phyloP scores from a whole-genome alignment of 2,797 vertebrate genomes.

The Ceryle rudis region DNA sequence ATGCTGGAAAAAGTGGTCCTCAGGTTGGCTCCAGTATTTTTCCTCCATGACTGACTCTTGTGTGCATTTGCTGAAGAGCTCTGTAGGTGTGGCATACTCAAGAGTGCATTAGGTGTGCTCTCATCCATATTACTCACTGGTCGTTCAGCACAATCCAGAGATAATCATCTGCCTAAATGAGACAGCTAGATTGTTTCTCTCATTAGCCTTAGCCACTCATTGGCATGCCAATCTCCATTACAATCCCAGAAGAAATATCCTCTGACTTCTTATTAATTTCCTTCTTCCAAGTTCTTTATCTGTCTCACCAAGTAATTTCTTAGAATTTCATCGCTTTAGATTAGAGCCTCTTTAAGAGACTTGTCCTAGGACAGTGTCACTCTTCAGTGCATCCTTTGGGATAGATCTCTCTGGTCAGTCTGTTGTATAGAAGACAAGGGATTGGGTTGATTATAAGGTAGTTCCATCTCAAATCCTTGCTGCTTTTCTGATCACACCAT shows the following conservation, averaged over 20 bases:
- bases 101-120: background rate
- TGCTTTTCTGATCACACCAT: background rate
- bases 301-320: background rate
- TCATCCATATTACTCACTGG: background rate
- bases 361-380: background rate
- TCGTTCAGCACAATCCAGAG: background rate
- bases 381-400: background rate
- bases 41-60: background rate
- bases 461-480: background rate
- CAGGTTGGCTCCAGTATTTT: background rate
- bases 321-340: background rate
- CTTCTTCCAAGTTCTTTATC: background rate
- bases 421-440: background rate
- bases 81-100: background rate
- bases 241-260: background rate
- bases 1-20: background rate
- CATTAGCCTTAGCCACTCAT: background rate
- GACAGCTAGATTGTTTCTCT: background rate
- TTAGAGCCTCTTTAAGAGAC: background rate
- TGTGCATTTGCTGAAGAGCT: background rate
- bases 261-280: background rate
- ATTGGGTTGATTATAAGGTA: background rate
- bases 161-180: background rate
- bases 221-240: background rate
- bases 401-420: background rate